Evolutionary conservation across 2,113 vertebrate genomes (phyloP).

Genomic region (Girardinichthys multiradiatus): DNA sequence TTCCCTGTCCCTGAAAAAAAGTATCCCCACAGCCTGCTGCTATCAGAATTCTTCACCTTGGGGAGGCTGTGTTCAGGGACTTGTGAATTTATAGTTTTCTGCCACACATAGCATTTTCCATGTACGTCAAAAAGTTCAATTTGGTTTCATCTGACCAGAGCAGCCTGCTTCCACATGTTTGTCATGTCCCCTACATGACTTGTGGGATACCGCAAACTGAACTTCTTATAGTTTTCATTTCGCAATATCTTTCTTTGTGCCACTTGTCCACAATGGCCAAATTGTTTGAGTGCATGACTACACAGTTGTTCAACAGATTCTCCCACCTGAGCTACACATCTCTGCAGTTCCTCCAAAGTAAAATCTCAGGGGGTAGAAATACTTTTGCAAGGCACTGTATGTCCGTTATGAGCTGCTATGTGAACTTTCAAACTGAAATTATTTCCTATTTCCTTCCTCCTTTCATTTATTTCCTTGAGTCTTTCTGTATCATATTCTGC

Average conservation of each 20-base stretch:
- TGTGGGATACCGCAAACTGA: background rate
- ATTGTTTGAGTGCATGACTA: background rate
- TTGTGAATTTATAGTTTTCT: background rate
- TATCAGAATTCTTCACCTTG: no score
- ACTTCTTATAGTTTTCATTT: no score
- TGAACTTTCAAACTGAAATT: conserved; percentile 24
- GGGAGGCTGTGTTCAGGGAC: no score
- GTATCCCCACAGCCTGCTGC: no score
- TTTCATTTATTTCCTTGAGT: background rate
- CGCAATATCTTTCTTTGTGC: background rate
- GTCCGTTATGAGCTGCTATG: background rate
- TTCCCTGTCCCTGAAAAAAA: no score
- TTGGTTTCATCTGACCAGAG: background rate
- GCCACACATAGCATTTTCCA: background rate
- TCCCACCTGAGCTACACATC: no score
- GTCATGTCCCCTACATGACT: background rate
- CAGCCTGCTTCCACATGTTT: background rate
- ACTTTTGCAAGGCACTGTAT: background rate
- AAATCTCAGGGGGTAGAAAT: background rate
- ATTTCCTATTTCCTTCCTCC: background rate
- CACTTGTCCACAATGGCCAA: background rate
- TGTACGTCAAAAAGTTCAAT: background rate
- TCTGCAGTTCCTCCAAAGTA: no score
- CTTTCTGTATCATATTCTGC: background rate
- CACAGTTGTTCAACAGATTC: background rate